phyloP scores from a whole-genome alignment of 2,888 invertebrate genomes.

The Microctonus aethiopoides region DNA sequence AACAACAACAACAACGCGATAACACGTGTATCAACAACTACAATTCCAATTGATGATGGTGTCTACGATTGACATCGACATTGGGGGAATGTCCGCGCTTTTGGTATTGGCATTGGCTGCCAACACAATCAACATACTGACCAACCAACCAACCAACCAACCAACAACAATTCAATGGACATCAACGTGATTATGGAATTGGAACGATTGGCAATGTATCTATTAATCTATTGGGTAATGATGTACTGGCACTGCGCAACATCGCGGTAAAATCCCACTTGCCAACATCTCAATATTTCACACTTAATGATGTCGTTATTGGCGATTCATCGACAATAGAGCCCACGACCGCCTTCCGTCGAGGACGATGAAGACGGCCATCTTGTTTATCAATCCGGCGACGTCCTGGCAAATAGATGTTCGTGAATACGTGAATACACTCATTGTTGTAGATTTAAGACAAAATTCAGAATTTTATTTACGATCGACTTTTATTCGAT shows the following conservation, averaged over 20 bases:
- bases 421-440: constrained; percentile 81
- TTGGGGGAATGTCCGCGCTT: constrained; percentile 47
- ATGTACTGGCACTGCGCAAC: constrained; percentile 13
- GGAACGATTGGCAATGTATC: constrained; percentile 21
- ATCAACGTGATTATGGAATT: constrained; percentile 41
- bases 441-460: constrained; percentile 67
- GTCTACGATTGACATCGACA: constrained; percentile 21
- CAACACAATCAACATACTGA: constrained; percentile 22
- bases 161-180: constrained; percentile 35
- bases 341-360: constrained; percentile 90
- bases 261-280: constrained; percentile 18
- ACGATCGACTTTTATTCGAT: constrained; percentile 27
- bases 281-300: constrained; percentile 41
- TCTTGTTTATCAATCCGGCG: constrained; percentile 99
- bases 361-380: constrained; percentile 99
- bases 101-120: background rate
- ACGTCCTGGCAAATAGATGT: constrained; percentile 99
- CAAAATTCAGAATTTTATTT: constrained; percentile 37
- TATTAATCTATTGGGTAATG: constrained; percentile 4
- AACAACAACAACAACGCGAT: constrained; percentile 16
- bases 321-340: constrained; percentile 70
- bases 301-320: constrained; percentile 43
- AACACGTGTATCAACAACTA: constrained; percentile 24
- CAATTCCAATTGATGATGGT: constrained; percentile 9
- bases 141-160: too few relatives aligned